phyloP scores from a whole-genome alignment of 2,113 vertebrate species.

The Cettia cetti region DNA sequence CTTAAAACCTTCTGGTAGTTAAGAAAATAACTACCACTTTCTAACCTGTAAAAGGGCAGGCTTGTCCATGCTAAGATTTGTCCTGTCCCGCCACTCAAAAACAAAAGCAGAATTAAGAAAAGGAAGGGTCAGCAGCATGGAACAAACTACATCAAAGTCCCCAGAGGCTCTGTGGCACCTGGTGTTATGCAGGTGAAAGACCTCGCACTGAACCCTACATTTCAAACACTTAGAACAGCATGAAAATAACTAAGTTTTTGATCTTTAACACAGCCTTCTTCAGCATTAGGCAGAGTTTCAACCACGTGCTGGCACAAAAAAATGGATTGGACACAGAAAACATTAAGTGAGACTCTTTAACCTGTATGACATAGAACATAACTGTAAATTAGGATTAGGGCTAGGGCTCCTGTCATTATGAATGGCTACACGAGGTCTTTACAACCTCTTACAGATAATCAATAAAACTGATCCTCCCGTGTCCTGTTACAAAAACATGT shows the following conservation, averaged over 20 bases:
- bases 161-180: not conserved
- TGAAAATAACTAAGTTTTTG: not conserved
- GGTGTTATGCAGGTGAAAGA: not conserved
- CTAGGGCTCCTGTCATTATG: too few relatives aligned
- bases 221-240: not conserved
- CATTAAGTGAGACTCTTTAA: not conserved
- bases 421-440: not conserved
- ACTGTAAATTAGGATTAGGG: not conserved
- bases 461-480: not conserved
- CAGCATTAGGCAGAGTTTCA: fast-evolving
- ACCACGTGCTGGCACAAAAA: not conserved
- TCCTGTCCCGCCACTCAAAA: fast-evolving
- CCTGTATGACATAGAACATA: not conserved
- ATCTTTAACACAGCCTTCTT: not conserved
- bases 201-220: not conserved
- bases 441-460: not conserved
- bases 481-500: not conserved
- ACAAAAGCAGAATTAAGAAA: not conserved
- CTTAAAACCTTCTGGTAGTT: not conserved
- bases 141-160: not conserved
- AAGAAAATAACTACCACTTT: not conserved
- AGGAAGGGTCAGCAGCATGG: not conserved
- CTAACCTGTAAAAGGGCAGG: not conserved
- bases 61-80: fast-evolving
- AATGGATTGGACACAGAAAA: not conserved